Conservation (phyloP, 2,888 invertebrate genomes). For the Tenthredo amoena region DNA sequence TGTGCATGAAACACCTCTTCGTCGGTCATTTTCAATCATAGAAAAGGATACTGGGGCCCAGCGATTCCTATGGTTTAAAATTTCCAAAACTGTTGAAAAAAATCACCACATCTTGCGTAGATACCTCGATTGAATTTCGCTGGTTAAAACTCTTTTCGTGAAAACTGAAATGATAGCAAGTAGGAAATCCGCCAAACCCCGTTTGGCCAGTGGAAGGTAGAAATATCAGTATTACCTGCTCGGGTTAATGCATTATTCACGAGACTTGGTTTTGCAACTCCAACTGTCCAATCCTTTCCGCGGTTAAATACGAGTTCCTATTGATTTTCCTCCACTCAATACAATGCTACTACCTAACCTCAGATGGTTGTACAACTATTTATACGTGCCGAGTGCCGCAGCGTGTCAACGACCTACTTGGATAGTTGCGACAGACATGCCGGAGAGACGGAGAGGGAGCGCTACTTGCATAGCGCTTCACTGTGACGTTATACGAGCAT, state of each 20-base stretch:
- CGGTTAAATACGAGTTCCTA: not conserved
- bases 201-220: not conserved
- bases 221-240: not conserved
- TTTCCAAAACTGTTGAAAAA: not conserved
- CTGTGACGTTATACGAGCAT: not conserved
- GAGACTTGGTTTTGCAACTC: not conserved
- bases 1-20: not conserved
- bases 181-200: not conserved
- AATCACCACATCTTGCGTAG: not conserved
- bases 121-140: not conserved
- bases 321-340: not conserved
- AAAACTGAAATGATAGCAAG: not conserved
- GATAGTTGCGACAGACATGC: not conserved
- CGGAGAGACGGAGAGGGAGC: not conserved
- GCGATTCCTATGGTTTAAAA: not conserved
- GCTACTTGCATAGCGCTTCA: not conserved
- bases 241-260: not conserved
- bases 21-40: not conserved
- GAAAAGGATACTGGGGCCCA: not conserved
- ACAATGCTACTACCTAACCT: not conserved
- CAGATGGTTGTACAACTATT: constrained; percentile 6
- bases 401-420: constrained; percentile 21
- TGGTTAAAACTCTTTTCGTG: not conserved
- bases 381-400: not conserved
- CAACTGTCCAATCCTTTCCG: not conserved